These are phyloP conservation scores for Sympetrum striolatum DNA, from an alignment of 2,888 invertebrate species.

Conservation along the genomic window DNA sequence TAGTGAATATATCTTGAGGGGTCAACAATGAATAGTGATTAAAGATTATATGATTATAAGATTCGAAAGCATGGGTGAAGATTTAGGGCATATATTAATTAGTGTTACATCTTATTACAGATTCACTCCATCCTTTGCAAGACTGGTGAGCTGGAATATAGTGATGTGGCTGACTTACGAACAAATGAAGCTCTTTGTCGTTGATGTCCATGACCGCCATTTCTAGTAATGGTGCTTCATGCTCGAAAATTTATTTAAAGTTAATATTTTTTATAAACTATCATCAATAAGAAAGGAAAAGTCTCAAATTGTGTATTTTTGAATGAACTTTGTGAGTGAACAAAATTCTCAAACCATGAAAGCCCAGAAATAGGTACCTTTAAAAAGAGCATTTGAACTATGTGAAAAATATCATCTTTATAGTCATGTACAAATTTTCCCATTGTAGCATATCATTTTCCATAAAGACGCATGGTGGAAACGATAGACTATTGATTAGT, in stretches of 20 bases:
- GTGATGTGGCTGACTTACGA: constrained; percentile 72
- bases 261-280: background rate
- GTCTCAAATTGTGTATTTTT: background rate
- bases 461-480: background rate
- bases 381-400: background rate
- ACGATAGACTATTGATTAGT: background rate
- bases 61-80: too few species aligned
- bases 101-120: constrained; percentile 55
- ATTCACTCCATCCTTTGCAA: constrained; percentile 69
- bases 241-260: background rate
- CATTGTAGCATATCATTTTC: background rate
- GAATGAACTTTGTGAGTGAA: background rate
- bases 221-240: constrained; percentile 36
- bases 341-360: background rate
- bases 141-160: constrained; percentile 73
- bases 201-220: constrained; percentile 47
- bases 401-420: background rate
- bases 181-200: constrained; percentile 62
- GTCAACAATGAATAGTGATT: too few species aligned
- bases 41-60: too few species aligned
- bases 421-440: background rate
- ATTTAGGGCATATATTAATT: background rate
- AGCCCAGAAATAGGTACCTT: background rate
- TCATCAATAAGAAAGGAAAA: background rate
- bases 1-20: too few species aligned